Evolutionary conservation across 2,797 vertebrate genomes (phyloP).

Genomic region (Oreortyx pictus): DNA sequence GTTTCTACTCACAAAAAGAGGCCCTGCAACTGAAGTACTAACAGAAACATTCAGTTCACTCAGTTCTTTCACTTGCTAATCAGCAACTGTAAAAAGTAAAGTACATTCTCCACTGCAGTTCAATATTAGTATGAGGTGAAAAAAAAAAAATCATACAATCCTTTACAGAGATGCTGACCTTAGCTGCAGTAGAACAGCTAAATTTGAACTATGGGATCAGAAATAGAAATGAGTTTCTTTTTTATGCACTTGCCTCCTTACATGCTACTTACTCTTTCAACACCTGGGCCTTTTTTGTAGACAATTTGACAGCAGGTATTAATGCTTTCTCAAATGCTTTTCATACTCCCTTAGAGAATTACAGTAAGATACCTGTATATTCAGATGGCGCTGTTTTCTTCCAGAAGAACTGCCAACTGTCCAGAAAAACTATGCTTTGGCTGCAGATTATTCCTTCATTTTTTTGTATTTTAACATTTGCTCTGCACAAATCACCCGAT

Average conservation of each 20-base stretch:
- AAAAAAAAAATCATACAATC: constrained; percentile 39
- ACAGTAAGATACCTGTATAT: constrained; percentile 14
- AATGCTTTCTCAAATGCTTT: constrained; percentile 66
- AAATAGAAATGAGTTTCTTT: constrained; percentile 52
- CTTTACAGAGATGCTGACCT: constrained; percentile 66
- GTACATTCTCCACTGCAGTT: background rate
- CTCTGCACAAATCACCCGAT: background rate
- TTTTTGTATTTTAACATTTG: background rate
- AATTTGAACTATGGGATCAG: constrained; percentile 46
- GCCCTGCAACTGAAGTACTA: background rate
- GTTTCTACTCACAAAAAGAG: background rate
- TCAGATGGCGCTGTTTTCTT: constrained; percentile 21
- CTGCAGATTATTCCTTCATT: background rate
- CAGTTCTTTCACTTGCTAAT: background rate
- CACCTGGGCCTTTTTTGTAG: constrained; percentile 68
- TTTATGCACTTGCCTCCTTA: constrained; percentile 60
- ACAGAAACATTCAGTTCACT: background rate
- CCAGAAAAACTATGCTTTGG: background rate
- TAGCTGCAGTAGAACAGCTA: constrained; percentile 51
- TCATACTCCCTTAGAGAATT: constrained; percentile 41
- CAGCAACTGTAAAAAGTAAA: background rate
- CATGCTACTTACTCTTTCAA: constrained; percentile 65
- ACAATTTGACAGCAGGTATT: constrained; percentile 67
- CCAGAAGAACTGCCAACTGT: constrained; percentile 14
- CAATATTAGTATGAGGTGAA: background rate